These are phyloP conservation scores for Miltochrista miniata DNA, from an alignment of 2,888 invertebrate genomes.

Conservation along the genomic window DNA sequence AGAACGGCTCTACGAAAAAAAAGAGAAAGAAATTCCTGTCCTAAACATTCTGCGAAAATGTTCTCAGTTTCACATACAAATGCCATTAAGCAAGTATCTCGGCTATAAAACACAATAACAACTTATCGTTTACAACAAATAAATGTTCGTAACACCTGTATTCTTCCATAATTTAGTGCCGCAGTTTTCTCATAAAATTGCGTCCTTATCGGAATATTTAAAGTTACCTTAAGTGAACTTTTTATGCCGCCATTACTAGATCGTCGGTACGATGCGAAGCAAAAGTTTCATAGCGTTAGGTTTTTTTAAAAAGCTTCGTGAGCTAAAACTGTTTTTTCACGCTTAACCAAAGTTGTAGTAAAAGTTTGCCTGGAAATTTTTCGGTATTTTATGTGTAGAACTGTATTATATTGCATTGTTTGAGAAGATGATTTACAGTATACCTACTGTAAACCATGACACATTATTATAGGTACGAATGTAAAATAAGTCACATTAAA, in stretches of 20 bases:
- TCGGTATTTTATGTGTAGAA: too few relatives aligned
- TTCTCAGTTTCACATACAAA: neutral
- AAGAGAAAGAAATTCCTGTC: neutral
- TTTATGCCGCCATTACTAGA: slow-evolving; percentile 7
- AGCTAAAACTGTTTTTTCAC: too few relatives aligned
- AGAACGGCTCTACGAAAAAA: too few relatives aligned
- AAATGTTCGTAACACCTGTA: slow-evolving; percentile 1
- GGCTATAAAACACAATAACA: slow-evolving; percentile 1
- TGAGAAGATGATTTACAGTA: too few relatives aligned
- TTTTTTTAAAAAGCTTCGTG: too few relatives aligned
- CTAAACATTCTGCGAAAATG: neutral
- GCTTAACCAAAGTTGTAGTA: too few relatives aligned
- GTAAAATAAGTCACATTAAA: too few relatives aligned
- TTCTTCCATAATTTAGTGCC: neutral
- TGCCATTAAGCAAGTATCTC: slow-evolving; percentile 1
- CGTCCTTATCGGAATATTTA: slow-evolving; percentile 5
- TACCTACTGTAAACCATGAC: too few relatives aligned
- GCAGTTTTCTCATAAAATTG: slow-evolving; percentile 3
- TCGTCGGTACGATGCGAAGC: neutral
- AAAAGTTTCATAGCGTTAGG: neutral
- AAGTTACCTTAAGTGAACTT: slow-evolving; percentile 3
- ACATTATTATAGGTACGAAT: too few relatives aligned
- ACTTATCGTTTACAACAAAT: neutral
- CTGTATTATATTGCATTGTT: too few relatives aligned
- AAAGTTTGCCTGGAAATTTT: too few relatives aligned